Percentiles rank a stretch among this genome's conserved stretches.
These are phyloP conservation scores for Venustaconcha ellipsiformis DNA, from an alignment of 1,140 invertebrate genomes.

Conservation along the genomic window DNA sequence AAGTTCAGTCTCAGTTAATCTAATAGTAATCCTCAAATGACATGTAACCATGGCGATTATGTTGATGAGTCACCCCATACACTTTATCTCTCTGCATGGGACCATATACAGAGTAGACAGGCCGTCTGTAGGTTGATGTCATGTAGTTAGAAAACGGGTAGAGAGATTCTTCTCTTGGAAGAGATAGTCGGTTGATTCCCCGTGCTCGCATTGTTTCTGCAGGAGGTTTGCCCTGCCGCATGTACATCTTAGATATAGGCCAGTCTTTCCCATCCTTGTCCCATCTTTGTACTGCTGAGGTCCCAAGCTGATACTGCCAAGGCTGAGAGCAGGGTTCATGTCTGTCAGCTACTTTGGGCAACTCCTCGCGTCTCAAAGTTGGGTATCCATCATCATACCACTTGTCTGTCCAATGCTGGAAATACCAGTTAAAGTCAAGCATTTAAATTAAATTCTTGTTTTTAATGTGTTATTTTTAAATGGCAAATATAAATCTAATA, in stretches of 20 bases:
- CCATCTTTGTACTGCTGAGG: slow-evolving; percentile 53
- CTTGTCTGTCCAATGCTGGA: slow-evolving; percentile 64
- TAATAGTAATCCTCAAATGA: slow-evolving; percentile 66
- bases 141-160: slow-evolving; percentile 64
- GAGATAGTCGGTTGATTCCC: slow-evolving; percentile 51
- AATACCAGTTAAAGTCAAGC: slow-evolving; percentile 11
- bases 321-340: slow-evolving; percentile 55
- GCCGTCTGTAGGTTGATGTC: slow-evolving; percentile 61
- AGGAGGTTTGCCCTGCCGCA: slow-evolving; percentile 40
- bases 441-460: not conserved
- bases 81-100: slow-evolving; percentile 53
- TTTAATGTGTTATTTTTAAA: not conserved
- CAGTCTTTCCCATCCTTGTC: slow-evolving; percentile 57
- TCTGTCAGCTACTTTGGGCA: slow-evolving; percentile 47
- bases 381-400: slow-evolving; percentile 61
- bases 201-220: slow-evolving; percentile 56
- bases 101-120: slow-evolving; percentile 60
- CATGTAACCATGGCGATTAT: slow-evolving; percentile 64
- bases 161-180: slow-evolving; percentile 52
- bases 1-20: not conserved
- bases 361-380: slow-evolving; percentile 48
- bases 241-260: slow-evolving; percentile 42
- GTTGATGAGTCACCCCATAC: slow-evolving; percentile 63
- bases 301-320: slow-evolving; percentile 55
- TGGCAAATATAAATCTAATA: not conserved